phyloP scores from a whole-genome alignment of 1,140 invertebrate genomes.

The Rhyzopertha dominica region DNA sequence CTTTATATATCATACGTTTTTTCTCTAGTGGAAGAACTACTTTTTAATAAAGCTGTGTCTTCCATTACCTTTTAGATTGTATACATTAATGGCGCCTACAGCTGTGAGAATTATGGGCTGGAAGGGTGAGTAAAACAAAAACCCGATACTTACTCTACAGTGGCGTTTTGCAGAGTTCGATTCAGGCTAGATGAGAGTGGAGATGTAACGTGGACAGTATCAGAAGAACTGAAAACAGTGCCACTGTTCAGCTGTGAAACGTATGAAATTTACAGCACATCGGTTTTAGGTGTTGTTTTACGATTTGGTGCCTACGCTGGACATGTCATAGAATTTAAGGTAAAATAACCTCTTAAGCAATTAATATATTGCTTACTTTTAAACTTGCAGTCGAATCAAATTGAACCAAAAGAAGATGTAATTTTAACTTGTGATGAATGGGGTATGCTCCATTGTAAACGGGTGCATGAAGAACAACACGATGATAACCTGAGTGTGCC shows the following conservation, averaged over 20 bases:
- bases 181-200: constrained; percentile 60
- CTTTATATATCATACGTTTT: constrained; percentile 7
- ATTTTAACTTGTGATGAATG: constrained; percentile 58
- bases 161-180: constrained; percentile 51
- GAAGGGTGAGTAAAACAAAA: constrained; percentile 48
- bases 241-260: constrained; percentile 64
- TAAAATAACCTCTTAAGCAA: constrained; percentile 33
- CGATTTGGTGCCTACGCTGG: constrained; percentile 60
- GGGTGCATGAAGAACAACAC: constrained; percentile 46
- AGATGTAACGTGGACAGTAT: constrained; percentile 60
- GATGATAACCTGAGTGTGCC: constrained; percentile 46
- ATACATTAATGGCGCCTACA: constrained; percentile 44
- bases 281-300: constrained; percentile 42
- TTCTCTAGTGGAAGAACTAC: background rate
- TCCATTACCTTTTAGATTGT: constrained; percentile 18
- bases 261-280: constrained; percentile 52
- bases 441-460: constrained; percentile 59
- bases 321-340: constrained; percentile 62
- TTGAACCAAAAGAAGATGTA: constrained; percentile 51
- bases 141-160: constrained; percentile 6
- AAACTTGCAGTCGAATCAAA: constrained; percentile 23
- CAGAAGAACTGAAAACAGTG: constrained; percentile 53
- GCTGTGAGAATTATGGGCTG: constrained; percentile 50
- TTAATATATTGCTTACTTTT: background rate
- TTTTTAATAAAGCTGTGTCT: background rate